Evolutionary conservation across 2,888 invertebrate species (phyloP).

Genomic region (Serrognathus titanus): DNA sequence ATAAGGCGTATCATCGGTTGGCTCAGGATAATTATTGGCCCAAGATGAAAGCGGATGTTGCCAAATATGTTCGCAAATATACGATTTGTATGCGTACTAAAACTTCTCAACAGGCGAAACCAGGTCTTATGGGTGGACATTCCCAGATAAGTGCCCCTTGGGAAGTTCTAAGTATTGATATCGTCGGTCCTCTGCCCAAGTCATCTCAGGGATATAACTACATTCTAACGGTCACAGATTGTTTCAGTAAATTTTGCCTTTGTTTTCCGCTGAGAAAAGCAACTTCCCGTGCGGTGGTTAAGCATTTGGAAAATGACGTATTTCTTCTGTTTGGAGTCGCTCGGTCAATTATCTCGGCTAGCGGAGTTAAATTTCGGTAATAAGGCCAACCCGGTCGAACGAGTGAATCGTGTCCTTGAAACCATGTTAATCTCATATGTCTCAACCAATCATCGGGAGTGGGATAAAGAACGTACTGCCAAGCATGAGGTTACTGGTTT

Average conservation of each 20-base stretch:
- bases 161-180: slow-evolving; percentile 22
- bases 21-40: no score
- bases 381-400: no score
- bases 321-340: slow-evolving; percentile 21
- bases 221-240: slow-evolving; percentile 18
- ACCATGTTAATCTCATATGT: slow-evolving; percentile 33
- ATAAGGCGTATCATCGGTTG: no score
- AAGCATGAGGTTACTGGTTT: slow-evolving; percentile 21
- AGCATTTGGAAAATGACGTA: slow-evolving; percentile 16
- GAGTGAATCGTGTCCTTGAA: slow-evolving; percentile 19
- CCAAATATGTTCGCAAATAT: no score
- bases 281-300: not conserved
- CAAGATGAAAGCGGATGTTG: no score
- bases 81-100: no score
- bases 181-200: slow-evolving; percentile 20
- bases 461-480: slow-evolving; percentile 23
- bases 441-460: slow-evolving; percentile 24
- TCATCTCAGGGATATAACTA: slow-evolving; percentile 13
- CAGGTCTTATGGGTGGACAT: slow-evolving; percentile 7
- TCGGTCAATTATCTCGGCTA: slow-evolving; percentile 14
- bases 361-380: slow-evolving; percentile 20
- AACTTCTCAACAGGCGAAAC: no score
- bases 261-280: slow-evolving; percentile 10
- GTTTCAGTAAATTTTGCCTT: slow-evolving; percentile 15
- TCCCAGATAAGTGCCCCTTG: slow-evolving; percentile 5